phyloP scores from a whole-genome alignment of 2,888 invertebrate genomes.

The Heliconius ismenius region DNA sequence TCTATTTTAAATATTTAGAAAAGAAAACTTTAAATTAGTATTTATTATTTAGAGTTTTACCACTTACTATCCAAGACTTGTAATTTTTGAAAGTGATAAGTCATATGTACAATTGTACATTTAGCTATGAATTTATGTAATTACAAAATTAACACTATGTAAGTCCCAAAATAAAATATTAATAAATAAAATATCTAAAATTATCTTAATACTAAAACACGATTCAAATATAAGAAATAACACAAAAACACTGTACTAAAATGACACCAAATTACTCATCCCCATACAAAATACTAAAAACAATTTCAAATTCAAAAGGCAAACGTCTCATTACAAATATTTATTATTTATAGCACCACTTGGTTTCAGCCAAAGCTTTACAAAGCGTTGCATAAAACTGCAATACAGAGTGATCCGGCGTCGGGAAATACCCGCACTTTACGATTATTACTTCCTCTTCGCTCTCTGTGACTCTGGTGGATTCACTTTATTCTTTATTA shows the following conservation, averaged over 20 bases:
- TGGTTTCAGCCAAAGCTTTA: slow-evolving; percentile 60
- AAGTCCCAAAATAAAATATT: too few relatives aligned
- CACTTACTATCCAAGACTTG: too few relatives aligned
- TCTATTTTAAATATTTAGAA: not conserved
- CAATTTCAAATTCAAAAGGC: slow-evolving; percentile 35
- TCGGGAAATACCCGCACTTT: slow-evolving; percentile 64
- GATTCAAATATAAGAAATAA: not conserved
- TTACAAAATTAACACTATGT: too few relatives aligned
- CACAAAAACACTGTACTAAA: not conserved
- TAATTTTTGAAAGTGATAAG: too few relatives aligned
- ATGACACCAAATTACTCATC: not conserved
- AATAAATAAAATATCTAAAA: too few relatives aligned
- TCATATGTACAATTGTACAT: too few relatives aligned
- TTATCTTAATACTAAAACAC: not conserved
- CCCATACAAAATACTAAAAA: not conserved
- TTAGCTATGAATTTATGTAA: too few relatives aligned
- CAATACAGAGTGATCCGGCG: slow-evolving; percentile 50
- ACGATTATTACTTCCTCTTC: slow-evolving; percentile 70
- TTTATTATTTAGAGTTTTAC: too few relatives aligned
- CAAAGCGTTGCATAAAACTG: slow-evolving; percentile 62
- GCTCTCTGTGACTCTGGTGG: slow-evolving; percentile 57
- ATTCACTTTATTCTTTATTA: slow-evolving; percentile 59
- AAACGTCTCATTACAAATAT: slow-evolving; percentile 47
- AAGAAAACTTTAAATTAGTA: too few relatives aligned
- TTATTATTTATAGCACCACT: slow-evolving; percentile 53